Base-by-base conservation (phyloP, 2,113 vertebrate species). In the Phoxinus phoxinus region DNA sequence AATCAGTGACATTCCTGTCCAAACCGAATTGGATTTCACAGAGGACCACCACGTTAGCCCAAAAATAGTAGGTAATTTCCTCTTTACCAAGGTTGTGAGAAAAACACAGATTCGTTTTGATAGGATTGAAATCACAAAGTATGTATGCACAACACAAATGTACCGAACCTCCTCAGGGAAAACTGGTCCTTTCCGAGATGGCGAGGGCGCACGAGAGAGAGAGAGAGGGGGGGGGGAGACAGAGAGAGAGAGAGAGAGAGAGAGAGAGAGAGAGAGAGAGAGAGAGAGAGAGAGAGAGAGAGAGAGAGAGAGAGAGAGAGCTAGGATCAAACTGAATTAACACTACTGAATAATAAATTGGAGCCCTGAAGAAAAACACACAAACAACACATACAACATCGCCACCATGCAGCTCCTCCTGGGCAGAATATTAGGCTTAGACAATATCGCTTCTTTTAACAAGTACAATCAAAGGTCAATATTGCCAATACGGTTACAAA, bases 271-370 rank as follows among this genome's bases (percentile, higher is more conserved):
- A 77, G 17, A 77, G 74, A 32, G 74, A 37, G 67, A 71, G 67
- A 76, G 27, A 37, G 67, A 71, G 67, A 76, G 46, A 77, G 17
- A 77, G 74, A 32, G 74, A 37, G 67, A 71, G 67, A 76, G 27
- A 37, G 67, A 37, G 67, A 71, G 67, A 76, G 27, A 37, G 67
- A 71, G 67, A 76, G 46, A 77, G 17, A 77, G 74, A 32, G 74
- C 27, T 77, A 67, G 81, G 88, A 91, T 91, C 89, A 94, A 90
- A 92, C 84, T 86, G 79, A 89, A 89, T 86, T 88, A 75, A 84
- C 15, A 61, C 83, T 86, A 82, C 63, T 89, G 90, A 87, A 81
- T 86, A 90, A 91, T 91, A 92, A 91, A 93, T 93, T 90, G 89
- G 85, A 81, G 71, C 81, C 76, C 87, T 89, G 86, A 51, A 21